These are phyloP conservation scores for Spilogale gracilis DNA, from an alignment of 2,113 vertebrate genomes.

Conservation along the genomic window DNA sequence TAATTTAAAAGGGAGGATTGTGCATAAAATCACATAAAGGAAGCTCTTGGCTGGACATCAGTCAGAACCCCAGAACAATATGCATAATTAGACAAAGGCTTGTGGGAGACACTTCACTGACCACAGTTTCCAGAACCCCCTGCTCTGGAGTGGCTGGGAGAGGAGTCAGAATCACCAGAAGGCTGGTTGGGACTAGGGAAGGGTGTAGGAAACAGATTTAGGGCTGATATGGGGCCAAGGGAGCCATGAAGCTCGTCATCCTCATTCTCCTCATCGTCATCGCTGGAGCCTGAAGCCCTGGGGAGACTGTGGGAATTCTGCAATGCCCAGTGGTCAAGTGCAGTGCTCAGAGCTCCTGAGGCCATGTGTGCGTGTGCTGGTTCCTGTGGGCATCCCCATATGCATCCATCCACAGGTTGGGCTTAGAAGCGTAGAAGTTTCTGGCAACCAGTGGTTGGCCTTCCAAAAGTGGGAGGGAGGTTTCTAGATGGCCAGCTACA, in stretches of 20 bases:
- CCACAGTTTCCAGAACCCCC: constrained; percentile 21
- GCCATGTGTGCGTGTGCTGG: not conserved
- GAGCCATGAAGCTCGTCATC: not conserved
- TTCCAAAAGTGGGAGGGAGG: not conserved
- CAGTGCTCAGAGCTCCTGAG: not conserved
- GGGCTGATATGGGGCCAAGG: not conserved
- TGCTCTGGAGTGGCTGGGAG: not conserved
- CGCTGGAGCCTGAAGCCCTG: not conserved
- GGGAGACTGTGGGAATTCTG: not conserved
- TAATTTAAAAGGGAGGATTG: not conserved
- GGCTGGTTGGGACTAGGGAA: not conserved
- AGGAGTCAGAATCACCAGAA: constrained; percentile 9
- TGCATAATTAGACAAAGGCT: constrained; percentile 50
- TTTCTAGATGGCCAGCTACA: not conserved
- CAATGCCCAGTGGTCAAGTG: not conserved
- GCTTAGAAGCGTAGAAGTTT: not conserved
- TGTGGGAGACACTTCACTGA: not conserved
- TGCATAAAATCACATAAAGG: constrained; percentile 7
- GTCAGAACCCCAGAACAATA: constrained; percentile 50
- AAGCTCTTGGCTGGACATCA: constrained; percentile 22
- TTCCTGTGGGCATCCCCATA: not conserved
- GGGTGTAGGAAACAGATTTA: not conserved
- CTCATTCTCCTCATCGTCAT: not conserved
- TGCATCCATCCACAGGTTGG: not conserved
- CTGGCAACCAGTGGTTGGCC: not conserved